Conservation (phyloP, 1,140 invertebrate species). For the Alviniconcha marisindica region DNA sequence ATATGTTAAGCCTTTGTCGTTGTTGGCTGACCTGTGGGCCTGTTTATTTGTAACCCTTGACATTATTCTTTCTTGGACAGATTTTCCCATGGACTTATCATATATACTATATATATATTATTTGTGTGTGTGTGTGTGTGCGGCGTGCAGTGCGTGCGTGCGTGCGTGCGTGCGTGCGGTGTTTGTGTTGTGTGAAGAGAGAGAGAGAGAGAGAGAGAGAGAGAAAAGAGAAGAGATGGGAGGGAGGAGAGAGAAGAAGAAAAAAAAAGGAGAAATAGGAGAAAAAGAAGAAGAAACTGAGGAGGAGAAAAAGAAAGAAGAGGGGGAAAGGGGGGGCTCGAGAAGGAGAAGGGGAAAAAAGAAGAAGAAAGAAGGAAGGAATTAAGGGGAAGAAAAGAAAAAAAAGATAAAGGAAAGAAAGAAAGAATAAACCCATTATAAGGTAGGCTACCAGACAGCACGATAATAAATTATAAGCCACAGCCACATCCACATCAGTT, state of each 20-base stretch:
- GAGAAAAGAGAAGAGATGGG: neutral
- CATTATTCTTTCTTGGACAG: no score
- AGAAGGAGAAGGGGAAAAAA: neutral
- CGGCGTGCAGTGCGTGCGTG: no score
- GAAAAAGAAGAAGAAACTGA: neutral
- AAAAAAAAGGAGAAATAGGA: neutral
- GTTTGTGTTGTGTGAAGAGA: no score
- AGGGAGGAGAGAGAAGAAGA: neutral
- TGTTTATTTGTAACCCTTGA: no score
- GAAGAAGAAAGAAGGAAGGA: conserved; percentile 1
- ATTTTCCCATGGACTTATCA: no score
- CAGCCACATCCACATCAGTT: no score
- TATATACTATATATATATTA: no score
- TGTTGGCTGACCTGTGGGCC: no score
- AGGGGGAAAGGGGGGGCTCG: neutral
- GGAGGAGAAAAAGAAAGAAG: neutral
- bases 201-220: neutral
- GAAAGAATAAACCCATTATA: neutral
- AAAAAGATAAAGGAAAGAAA: neutral
- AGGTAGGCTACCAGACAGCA: neutral
- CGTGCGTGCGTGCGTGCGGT: no score
- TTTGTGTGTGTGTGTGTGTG: no score
- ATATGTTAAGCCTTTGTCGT: no score
- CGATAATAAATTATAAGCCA: neutral
- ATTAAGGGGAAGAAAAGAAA: neutral